Percentiles rank a stretch among this genome's conserved stretches.
phyloP scores from a whole-genome alignment of 1,140 invertebrate genomes.

The Meloidogyne exigua region DNA sequence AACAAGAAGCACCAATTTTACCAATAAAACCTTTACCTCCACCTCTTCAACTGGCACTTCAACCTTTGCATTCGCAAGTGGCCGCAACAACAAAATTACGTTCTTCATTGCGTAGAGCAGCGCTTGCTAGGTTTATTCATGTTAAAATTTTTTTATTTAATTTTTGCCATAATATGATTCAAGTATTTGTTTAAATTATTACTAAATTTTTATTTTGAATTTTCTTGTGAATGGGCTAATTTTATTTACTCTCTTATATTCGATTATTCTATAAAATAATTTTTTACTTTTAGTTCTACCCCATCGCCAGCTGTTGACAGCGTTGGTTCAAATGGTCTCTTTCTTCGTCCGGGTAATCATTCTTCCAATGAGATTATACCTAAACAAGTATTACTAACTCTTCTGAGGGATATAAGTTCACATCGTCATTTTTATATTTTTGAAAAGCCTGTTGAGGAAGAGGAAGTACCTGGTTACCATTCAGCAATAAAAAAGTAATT shows the following conservation, averaged over 20 bases:
- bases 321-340: constrained; percentile 15
- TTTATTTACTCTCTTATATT: too few relatives aligned
- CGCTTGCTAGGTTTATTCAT: neutral
- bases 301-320: constrained; percentile 23
- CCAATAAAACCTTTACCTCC: neutral
- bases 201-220: too few relatives aligned
- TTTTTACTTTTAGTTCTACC: neutral
- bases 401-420: constrained; percentile 25
- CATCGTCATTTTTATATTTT: constrained; percentile 24
- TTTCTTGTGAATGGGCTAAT: too few relatives aligned
- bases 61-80: neutral
- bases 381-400: constrained; percentile 24
- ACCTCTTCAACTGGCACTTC: neutral
- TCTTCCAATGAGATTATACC: constrained; percentile 7
- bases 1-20: neutral
- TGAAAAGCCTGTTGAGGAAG: constrained; percentile 24
- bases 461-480: constrained; percentile 33
- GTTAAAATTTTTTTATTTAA: too few relatives aligned
- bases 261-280: too few relatives aligned
- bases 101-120: constrained; percentile 19
- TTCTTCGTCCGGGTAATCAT: constrained; percentile 17
- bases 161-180: too few relatives aligned
- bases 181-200: too few relatives aligned
- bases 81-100: constrained; percentile 19
- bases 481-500: constrained; percentile 26